These are phyloP conservation scores for Eupithecia vulgata DNA, from an alignment of 2,888 invertebrate genomes.

Conservation along the genomic window DNA sequence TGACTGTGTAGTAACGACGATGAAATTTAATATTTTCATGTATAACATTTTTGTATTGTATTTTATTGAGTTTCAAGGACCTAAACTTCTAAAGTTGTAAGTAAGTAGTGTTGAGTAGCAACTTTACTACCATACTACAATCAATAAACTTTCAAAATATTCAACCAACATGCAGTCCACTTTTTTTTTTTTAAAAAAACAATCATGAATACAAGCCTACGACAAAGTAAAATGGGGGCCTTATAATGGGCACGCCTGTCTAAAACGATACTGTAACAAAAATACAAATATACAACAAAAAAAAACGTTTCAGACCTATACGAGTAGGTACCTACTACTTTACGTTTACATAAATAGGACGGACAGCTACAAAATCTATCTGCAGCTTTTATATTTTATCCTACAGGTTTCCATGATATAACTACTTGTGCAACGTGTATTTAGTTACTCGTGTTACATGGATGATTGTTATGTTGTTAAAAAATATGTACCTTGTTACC, in stretches of 20 bases:
- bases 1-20: neutral
- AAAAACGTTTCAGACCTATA: too few relatives aligned
- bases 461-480: neutral
- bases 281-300: neutral
- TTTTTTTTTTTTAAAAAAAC: neutral
- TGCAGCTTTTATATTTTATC: neutral
- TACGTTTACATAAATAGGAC: neutral
- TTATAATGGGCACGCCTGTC: neutral
- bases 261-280: neutral
- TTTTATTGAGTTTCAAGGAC: conserved; percentile 7
- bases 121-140: neutral
- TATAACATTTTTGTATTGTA: neutral
- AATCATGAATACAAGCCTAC: neutral
- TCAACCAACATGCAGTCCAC: neutral
- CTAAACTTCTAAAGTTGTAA: neutral
- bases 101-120: conserved; percentile 5
- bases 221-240: neutral
- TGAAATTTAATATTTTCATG: neutral
- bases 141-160: neutral
- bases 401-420: neutral
- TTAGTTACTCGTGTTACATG: neutral
- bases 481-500: neutral
- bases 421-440: neutral
- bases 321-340: too few relatives aligned
- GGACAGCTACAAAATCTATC: neutral